Percentiles rank a stretch among this genome's conserved stretches.
Conservation (phyloP, 2,113 vertebrate genomes). For the Gopherus evgoodei region DNA sequence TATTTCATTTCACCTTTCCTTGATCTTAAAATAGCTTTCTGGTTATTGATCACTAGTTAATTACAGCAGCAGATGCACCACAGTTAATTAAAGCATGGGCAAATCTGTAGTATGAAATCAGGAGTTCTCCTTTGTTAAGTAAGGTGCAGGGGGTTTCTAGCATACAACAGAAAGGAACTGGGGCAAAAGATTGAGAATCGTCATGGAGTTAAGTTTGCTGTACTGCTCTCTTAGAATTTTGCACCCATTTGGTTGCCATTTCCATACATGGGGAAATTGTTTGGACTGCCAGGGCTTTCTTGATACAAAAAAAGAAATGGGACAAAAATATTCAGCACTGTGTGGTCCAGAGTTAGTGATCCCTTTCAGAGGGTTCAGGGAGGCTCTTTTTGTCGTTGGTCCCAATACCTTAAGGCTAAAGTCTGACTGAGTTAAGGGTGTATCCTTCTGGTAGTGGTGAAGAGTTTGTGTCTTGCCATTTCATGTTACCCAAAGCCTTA, state of each 20-base stretch:
- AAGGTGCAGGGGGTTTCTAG: rapidly evolving
- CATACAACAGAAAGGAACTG: neutral
- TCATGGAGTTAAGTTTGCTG: neutral
- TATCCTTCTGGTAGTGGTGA: neutral
- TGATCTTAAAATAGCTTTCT: neutral
- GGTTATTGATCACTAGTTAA: neutral
- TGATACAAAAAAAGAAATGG: neutral
- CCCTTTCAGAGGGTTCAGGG: neutral
- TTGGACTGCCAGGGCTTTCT: neutral
- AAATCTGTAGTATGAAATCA: neutral
- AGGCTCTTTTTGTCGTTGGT: too few species aligned
- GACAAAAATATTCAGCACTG: rapidly evolving
- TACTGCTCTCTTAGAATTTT: neutral
- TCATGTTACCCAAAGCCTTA: neutral
- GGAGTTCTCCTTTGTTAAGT: neutral
- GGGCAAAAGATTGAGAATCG: neutral
- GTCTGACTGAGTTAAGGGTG: neutral
- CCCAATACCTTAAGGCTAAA: neutral
- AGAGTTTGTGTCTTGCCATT: neutral
- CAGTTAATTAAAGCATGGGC: neutral
- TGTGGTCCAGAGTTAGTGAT: rapidly evolving
- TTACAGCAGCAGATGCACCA: neutral
- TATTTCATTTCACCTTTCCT: neutral
- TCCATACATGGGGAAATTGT: too few species aligned
- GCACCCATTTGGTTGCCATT: neutral